Evolutionary conservation across 2,797 vertebrate species (phyloP), one percentile per base, ranked within the genome.

Genomic region (Lepilemur septentrionalis): DNA sequence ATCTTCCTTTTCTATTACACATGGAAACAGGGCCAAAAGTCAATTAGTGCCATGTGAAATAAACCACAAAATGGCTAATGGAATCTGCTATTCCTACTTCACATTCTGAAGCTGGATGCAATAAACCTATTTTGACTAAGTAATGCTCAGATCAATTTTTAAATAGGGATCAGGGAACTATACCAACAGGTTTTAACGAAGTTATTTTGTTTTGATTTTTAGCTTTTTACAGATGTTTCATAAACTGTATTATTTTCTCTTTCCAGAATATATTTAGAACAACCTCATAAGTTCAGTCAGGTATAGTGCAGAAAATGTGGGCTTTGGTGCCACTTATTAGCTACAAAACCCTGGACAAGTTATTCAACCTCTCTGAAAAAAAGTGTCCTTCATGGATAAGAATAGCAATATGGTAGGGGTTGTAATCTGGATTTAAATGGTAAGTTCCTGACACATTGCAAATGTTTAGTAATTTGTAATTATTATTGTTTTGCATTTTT

Each of bases 21-120:
- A 23, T 95, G 55, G 61, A 87, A 94, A 75, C 7, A 46, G 70
- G 23, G 59, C 89, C 86, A 87, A 90, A 94, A 96, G 83, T 93
- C 81, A 97, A 93, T 93, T 79, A 61, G 25, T 83, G 87, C 76
- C 86, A 70, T 89, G 41, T 83, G 57, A 89, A 94, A 59, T 95
- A 93, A 94, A 94, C 80, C 46, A 70, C 50, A 76, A n/a, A 73
- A 30, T 92, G 57, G 59, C 20, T 96, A 89, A 93, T 9, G 6
- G n/a, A 91, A 69, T 38, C 57, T 96, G 81, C 32, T 52, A 14
- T 65, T 89, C 46, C 82, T 79, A 43, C 18, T 90, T 94, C 78
- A 89, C 46, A 83, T 70, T 88, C 93, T 80, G 35, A 88, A 87
- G 30, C 65, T 97, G 41, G n/a, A 57, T 84, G 59, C 30, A 93